A percentile compares a stretch with the other conserved stretches of the same genome.
Evolutionary conservation across 2,113 vertebrate genomes (phyloP).

Genomic region (Maccullochella peelii): DNA sequence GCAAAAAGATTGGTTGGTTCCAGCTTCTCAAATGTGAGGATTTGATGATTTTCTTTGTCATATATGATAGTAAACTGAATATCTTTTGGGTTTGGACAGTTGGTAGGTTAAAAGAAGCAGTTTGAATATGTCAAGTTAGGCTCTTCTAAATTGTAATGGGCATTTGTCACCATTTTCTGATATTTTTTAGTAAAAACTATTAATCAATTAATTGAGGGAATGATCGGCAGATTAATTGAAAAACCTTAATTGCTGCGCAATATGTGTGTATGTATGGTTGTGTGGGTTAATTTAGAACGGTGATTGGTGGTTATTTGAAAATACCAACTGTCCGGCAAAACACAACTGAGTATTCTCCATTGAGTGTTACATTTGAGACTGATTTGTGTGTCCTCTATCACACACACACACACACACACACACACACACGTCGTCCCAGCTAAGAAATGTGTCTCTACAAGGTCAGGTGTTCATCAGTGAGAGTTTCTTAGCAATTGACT

Average conservation of each 20-base stretch:
- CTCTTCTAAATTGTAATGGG: no score
- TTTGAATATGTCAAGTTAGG: no score
- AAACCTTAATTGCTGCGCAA: no score
- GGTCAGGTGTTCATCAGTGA: neutral
- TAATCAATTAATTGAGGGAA: no score
- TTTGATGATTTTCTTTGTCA: no score
- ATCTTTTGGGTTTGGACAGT: neutral
- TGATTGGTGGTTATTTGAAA: neutral
- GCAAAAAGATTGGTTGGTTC: neutral
- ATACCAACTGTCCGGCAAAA: neutral
- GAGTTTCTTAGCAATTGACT: conserved; percentile 1
- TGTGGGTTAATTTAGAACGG: no score
- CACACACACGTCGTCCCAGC: conserved; percentile 11
- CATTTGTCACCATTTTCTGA: no score
- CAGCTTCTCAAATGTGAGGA: neutral
- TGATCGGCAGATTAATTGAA: no score
- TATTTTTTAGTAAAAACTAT: no score
- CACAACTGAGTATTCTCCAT: neutral
- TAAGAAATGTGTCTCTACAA: conserved; percentile 6
- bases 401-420: no score
- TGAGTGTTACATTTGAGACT: conserved; percentile 18
- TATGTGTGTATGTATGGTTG: no score
- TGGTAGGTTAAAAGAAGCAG: neutral
- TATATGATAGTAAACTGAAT: neutral
- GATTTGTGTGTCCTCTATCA: no score